These are phyloP conservation scores for Myotis myotis DNA, from an alignment of 2,797 vertebrate genomes.

Conservation along the genomic window DNA sequence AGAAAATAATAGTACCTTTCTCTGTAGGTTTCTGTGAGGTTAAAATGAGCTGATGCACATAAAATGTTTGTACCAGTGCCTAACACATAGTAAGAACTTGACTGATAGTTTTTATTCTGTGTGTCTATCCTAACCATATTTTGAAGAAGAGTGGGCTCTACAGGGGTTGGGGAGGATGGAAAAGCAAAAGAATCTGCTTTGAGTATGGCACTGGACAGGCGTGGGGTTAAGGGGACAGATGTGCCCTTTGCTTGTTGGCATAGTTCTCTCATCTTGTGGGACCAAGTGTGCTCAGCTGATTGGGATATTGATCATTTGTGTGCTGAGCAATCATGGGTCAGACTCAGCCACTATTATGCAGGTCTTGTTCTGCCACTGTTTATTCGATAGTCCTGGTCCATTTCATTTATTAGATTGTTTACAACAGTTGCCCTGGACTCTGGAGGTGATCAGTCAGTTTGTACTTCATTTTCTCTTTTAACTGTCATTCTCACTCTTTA, in stretches of 20 bases:
- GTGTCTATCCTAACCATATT: background rate
- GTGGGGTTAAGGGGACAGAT: background rate
- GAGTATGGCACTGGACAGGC: background rate
- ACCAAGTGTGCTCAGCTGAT: background rate
- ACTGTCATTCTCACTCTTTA: background rate
- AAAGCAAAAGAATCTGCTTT: background rate
- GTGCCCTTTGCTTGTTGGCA: background rate
- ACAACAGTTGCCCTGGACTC: background rate
- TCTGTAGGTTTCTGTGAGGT: background rate
- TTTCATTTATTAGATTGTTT: background rate
- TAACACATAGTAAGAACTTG: rapidly evolving
- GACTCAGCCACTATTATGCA: background rate
- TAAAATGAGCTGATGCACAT: background rate
- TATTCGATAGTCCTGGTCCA: background rate
- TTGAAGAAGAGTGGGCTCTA: background rate
- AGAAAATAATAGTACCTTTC: background rate
- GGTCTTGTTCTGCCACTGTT: background rate
- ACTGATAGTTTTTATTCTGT: background rate
- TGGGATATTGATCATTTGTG: background rate
- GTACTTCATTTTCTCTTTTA: background rate
- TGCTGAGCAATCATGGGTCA: background rate
- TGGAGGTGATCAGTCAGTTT: background rate
- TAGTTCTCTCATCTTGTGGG: background rate
- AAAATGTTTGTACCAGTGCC: background rate
- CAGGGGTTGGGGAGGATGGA: background rate